Evolutionary conservation across 2,888 invertebrate genomes (phyloP).

Genomic region (Lepidocyrtinus sp.): DNA sequence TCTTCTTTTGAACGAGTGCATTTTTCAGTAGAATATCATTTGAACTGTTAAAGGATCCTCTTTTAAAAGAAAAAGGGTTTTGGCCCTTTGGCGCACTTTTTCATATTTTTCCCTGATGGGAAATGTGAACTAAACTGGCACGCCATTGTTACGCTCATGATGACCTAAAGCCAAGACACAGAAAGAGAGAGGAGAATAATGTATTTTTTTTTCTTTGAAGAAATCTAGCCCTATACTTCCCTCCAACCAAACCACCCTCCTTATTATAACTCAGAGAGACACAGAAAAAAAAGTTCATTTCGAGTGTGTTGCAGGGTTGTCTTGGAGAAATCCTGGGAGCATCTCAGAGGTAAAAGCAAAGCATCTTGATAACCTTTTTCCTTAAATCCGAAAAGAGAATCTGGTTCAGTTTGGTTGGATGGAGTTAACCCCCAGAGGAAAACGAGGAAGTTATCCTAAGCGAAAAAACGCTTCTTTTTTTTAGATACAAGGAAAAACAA

Average conservation of each 20-base stretch:
- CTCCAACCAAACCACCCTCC: neutral
- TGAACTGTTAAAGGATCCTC: neutral
- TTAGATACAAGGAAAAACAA: neutral
- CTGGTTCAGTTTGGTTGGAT: neutral
- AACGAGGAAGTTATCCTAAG: neutral
- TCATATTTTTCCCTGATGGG: neutral
- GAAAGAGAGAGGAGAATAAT: no score
- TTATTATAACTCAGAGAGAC: neutral
- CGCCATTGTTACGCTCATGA: neutral
- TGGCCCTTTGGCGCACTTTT: neutral
- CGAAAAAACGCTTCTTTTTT: neutral
- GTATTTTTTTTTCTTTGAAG: neutral
- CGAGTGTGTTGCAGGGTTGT: neutral
- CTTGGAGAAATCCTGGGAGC: neutral
- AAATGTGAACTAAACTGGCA: neutral
- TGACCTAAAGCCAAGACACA: neutral
- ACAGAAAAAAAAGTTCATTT: neutral
- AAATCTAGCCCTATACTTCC: neutral
- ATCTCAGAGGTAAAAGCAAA: neutral
- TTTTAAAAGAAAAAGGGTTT: neutral
- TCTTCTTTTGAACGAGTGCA: neutral
- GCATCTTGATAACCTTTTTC: neutral
- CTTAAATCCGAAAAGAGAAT: neutral
- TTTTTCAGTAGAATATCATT: neutral
- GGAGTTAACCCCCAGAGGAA: neutral